Conservation (phyloP, 2,888 invertebrate genomes). For the Sphaerophoria taeniata region DNA sequence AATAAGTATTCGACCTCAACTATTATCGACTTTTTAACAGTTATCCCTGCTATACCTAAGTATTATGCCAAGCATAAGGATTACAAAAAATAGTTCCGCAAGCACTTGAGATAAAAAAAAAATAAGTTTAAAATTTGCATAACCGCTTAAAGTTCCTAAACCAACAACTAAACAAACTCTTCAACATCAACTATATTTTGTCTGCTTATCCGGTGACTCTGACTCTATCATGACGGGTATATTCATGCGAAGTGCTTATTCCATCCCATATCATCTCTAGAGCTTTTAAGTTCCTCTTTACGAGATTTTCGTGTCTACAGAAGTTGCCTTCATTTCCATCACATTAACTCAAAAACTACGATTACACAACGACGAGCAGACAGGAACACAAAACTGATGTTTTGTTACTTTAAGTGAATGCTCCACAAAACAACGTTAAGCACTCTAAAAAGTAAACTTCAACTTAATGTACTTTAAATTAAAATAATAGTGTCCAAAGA, state of each 20-base stretch:
- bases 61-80: too few species aligned
- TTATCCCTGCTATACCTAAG: too few species aligned
- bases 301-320: background rate
- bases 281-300: conserved; percentile 26
- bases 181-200: conserved; percentile 23
- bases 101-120: background rate
- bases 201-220: conserved; percentile 18
- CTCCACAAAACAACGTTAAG: conserved; percentile 28
- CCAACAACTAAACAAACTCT: conserved; percentile 12
- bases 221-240: background rate
- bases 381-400: background rate
- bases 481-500: conserved; percentile 27
- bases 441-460: conserved; percentile 49
- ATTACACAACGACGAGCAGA: background rate
- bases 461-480: conserved; percentile 34
- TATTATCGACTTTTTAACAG: too few species aligned
- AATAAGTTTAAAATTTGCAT: background rate
- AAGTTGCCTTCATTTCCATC: conserved; percentile 11
- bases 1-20: too few species aligned
- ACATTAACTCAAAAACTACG: conserved; percentile 14
- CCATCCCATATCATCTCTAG: conserved; percentile 14
- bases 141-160: conserved; percentile 20
- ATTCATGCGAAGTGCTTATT: conserved; percentile 8
- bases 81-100: conserved; percentile 3
- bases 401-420: background rate